These are phyloP conservation scores for Acleris emargana DNA, from an alignment of 2,888 invertebrate genomes.

Conservation along the genomic window DNA sequence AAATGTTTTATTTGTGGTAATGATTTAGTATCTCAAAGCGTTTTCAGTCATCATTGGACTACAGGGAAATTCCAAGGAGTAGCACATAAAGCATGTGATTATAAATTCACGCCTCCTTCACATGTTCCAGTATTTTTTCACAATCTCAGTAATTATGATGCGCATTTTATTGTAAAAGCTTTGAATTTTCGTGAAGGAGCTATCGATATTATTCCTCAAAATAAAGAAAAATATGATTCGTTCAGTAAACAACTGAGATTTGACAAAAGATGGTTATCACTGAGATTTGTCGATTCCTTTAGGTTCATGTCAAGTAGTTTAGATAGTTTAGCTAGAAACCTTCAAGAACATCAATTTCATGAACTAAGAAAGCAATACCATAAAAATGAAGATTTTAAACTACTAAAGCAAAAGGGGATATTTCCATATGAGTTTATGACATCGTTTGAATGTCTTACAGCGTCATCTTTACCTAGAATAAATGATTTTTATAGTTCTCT, in stretches of 20 bases:
- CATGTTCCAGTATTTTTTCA: constrained; percentile 29
- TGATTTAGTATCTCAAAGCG: neutral
- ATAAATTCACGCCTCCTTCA: constrained; percentile 16
- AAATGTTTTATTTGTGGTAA: constrained; percentile 15
- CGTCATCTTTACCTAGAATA: constrained; percentile 16
- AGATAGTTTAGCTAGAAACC: constrained; percentile 23
- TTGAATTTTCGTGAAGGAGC: constrained; percentile 35
- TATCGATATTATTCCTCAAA: constrained; percentile 36
- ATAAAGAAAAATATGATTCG: constrained; percentile 38
- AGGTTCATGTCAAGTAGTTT: constrained; percentile 24
- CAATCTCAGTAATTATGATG: constrained; percentile 37
- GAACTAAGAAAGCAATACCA: constrained; percentile 4
- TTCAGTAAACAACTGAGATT: constrained; percentile 17
- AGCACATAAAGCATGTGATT: constrained; percentile 19
- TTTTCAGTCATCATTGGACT: constrained; percentile 6
- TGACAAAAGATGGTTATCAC: constrained; percentile 11
- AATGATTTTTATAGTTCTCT: constrained; percentile 34
- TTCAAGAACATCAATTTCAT: constrained; percentile 24
- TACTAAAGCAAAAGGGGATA: constrained; percentile 27
- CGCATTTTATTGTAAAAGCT: constrained; percentile 38
- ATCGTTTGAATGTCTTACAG: constrained; percentile 14
- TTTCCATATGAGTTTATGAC: constrained; percentile 37
- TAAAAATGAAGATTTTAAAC: constrained; percentile 8
- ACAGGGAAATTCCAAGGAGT: constrained; percentile 14
- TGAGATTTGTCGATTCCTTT: constrained; percentile 24